phyloP scores from a whole-genome alignment of 2,888 invertebrate species.

The Acronicta alni region DNA sequence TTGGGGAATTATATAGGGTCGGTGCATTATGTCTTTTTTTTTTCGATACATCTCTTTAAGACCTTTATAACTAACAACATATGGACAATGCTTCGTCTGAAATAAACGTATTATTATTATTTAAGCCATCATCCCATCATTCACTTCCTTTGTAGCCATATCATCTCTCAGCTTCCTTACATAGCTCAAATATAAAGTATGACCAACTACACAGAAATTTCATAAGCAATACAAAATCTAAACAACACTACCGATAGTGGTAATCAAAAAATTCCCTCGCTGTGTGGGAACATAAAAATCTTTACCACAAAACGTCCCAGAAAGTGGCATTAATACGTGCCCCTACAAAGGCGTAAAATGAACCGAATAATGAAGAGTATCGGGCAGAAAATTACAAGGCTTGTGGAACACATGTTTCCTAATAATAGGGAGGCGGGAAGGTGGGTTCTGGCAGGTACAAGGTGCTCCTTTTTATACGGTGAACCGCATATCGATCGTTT shows the following conservation, averaged over 20 bases:
- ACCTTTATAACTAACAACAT: no score
- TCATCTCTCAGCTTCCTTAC: no score
- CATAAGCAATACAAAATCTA: slow-evolving; percentile 11
- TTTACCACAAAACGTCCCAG: slow-evolving; percentile 31
- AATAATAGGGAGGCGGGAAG: slow-evolving; percentile 59
- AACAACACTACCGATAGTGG: slow-evolving; percentile 14
- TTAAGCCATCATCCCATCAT: no score
- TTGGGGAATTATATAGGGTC: no score
- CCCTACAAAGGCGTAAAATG: slow-evolving; percentile 64
- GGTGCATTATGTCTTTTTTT: no score
- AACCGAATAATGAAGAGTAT: slow-evolving; percentile 65
- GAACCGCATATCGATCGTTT: slow-evolving; percentile 51
- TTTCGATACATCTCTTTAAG: no score
- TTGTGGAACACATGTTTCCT: slow-evolving; percentile 62
- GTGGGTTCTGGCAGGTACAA: slow-evolving; percentile 53
- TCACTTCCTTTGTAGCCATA: no score
- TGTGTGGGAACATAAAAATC: slow-evolving; percentile 41
- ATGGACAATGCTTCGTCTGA: no score
- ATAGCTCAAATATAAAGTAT: background rate
- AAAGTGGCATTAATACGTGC: slow-evolving; percentile 54
- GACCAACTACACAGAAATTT: background rate
- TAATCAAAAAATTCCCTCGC: slow-evolving; percentile 30
- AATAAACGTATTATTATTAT: no score
- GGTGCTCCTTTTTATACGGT: slow-evolving; percentile 46
- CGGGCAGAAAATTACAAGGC: slow-evolving; percentile 68